Base-by-base conservation (phyloP, 35 echinoderm and acorn worm species). In the Heliocidaris erythrogramma region DNA sequence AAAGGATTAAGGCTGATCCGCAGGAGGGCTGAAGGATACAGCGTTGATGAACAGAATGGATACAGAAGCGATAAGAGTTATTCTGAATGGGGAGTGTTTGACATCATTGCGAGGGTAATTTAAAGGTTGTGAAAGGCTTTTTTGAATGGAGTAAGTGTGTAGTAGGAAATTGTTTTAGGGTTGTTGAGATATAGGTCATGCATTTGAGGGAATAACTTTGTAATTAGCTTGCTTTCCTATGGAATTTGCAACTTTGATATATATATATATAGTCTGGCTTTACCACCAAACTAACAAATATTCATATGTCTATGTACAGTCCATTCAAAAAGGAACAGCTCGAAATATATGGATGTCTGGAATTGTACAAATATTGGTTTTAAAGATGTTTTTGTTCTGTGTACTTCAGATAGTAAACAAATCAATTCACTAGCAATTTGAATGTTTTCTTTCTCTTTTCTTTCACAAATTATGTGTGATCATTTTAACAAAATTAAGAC, bases 21-120 rank as follows among this genome's bases (percentile, higher is more conserved):
- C 95, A 94, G 86, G 94, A 97, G 78, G 95, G 86, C 52, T 97
- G 88, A 95, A 31, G 65, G 21, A 78, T n/a, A 78, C 27, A n/a
- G 65, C 65, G 27, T 78, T n/a, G 27, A 78, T 18, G 65, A 78
- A 21, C 65, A n/a, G 8, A 21, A 27, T 18, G 65, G 65, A 78
- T 18, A n/a, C 7, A 78, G 14, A 78, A 21, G 21, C 59, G 18
- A 18, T 60, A 18, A 12, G 7, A 24, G 65, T 78, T 24, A 78
- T n/a, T 78, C 65, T 27, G 65, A 17, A 78, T 27, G 65, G 65
- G 65, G n/a, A 78, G 65, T n/a, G 21, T 27, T 21, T 78, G 27
- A 78, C 65, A 78, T 78, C 65, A 78, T 27, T 78, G 65, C n/a
- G 65, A 78, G 21, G 8, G 65, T 78, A 78, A 21, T 78, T 27